Evolutionary conservation across 2,797 vertebrate species (phyloP).

Genomic region (Catharus ustulatus): DNA sequence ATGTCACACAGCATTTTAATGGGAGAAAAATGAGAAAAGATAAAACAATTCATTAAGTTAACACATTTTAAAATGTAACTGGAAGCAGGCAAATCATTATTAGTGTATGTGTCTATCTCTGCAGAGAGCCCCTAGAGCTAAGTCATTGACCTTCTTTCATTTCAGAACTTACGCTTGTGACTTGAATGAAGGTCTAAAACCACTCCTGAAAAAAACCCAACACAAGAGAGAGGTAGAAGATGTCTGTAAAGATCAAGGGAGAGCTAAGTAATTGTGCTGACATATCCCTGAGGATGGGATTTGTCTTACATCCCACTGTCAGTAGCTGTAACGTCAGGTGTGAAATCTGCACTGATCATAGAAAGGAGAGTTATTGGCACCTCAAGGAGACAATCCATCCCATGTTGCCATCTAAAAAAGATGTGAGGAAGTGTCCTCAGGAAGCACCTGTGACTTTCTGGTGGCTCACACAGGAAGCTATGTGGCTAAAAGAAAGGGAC

Average conservation of each 20-base stretch:
- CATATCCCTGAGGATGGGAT: neutral
- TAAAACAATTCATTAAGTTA: neutral
- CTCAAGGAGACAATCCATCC: neutral
- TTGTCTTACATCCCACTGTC: neutral
- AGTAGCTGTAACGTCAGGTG: fast-evolving
- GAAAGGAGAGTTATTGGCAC: neutral
- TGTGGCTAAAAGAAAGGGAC: neutral
- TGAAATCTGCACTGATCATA: neutral
- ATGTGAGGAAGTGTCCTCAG: neutral
- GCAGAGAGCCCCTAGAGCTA: neutral
- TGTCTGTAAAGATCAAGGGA: neutral
- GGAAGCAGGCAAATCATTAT: neutral
- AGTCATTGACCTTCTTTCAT: neutral
- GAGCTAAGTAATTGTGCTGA: neutral
- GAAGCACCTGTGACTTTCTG: neutral
- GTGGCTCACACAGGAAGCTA: neutral
- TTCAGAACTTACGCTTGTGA: neutral
- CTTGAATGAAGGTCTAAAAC: neutral
- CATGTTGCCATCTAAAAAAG: neutral
- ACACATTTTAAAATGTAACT: neutral
- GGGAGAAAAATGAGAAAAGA: neutral
- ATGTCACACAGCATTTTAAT: neutral
- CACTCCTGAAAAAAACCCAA: neutral
- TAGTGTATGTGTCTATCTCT: neutral
- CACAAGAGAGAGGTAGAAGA: neutral